These are phyloP conservation scores for Panthera uncia DNA, from an alignment of 2,113 vertebrate genomes.

Conservation along the genomic window DNA sequence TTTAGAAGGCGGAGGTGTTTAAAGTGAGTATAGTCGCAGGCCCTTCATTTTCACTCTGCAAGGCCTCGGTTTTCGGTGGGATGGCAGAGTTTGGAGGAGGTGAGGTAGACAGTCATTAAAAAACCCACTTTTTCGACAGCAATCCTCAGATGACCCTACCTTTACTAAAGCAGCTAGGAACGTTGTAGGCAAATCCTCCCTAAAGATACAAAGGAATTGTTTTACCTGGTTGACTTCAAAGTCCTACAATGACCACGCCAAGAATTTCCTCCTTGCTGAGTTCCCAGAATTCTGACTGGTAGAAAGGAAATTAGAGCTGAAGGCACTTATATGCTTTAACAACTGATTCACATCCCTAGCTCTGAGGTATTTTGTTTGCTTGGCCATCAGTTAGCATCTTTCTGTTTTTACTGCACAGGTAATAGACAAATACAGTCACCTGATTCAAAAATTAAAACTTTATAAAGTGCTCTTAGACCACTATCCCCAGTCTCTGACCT, in stretches of 20 bases:
- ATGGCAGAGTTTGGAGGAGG: neutral
- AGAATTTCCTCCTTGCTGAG: slow-evolving; percentile 36
- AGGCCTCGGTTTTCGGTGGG: neutral
- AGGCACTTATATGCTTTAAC: neutral
- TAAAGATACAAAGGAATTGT: neutral
- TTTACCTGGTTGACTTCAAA: slow-evolving; percentile 32
- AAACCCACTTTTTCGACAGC: neutral
- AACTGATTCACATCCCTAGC: neutral
- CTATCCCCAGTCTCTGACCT: neutral
- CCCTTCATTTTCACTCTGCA: neutral
- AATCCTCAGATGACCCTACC: neutral
- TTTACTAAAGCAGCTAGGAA: slow-evolving; percentile 24
- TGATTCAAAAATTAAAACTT: neutral
- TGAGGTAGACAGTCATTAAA: neutral
- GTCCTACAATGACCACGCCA: neutral
- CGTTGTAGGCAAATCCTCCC: neutral
- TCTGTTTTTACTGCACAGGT: neutral
- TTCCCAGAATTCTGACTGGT: slow-evolving; percentile 16
- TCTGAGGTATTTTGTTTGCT: neutral
- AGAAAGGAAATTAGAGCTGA: neutral
- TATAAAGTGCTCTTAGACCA: neutral
- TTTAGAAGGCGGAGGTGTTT: slow-evolving; percentile 47
- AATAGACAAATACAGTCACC: neutral
- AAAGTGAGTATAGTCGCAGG: neutral
- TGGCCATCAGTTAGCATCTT: neutral